Conservation (phyloP, 2,113 vertebrate species). For the Cnemophilus loriae region DNA sequence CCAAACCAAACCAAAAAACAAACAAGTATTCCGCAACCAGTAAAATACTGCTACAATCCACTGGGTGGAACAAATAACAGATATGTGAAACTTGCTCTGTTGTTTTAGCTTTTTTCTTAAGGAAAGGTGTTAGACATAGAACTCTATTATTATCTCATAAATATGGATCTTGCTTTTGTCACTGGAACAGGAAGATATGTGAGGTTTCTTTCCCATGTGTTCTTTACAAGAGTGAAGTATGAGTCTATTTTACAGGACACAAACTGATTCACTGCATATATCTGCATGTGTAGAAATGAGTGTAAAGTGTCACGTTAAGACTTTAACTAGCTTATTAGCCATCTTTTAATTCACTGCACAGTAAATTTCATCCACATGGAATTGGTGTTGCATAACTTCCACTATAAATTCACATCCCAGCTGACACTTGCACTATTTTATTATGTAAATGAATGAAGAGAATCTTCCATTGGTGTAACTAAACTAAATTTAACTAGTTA, state of each 20-base stretch:
- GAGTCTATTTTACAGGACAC: not conserved
- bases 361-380: not conserved
- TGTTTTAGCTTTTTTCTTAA: not conserved
- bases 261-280: not conserved
- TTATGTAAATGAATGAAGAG: not conserved
- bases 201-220: not conserved
- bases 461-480: not conserved
- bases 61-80: not conserved
- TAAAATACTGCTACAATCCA: not conserved
- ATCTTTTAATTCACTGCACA: not conserved
- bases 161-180: not conserved
- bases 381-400: not conserved
- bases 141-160: not conserved
- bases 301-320: not conserved
- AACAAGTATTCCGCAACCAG: not conserved
- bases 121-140: not conserved
- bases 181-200: not conserved
- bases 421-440: not conserved
- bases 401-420: not conserved
- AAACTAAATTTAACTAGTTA: not conserved
- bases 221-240: not conserved
- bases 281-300: not conserved
- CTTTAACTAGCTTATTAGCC: not conserved
- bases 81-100: fast-evolving
- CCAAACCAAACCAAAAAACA: not conserved